Evolutionary conservation across 2,888 invertebrate genomes (phyloP).

Genomic region (Zhengitettix transpicula): DNA sequence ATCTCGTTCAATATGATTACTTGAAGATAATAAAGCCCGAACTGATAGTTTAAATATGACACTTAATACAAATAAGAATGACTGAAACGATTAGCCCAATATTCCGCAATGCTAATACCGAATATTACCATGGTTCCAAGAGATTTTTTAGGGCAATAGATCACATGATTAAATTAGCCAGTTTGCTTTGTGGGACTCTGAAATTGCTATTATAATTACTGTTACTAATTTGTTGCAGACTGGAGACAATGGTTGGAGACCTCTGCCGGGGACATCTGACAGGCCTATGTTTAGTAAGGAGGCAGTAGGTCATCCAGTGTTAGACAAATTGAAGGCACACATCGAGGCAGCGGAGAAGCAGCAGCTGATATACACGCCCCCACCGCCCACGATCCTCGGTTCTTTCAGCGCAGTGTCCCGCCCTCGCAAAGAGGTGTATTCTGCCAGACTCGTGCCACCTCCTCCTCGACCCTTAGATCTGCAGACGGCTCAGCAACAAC

Average conservation of each 20-base stretch:
- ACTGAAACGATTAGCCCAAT: no score
- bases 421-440: not conserved
- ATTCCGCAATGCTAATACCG: no score
- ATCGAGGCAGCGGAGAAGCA: conserved; percentile 7
- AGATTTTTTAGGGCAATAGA: no score
- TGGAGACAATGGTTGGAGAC: not conserved
- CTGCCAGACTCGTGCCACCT: conserved; percentile 7
- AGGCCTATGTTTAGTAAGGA: not conserved
- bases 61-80: no score
- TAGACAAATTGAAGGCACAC: conserved; percentile 8
- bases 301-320: conserved; percentile 7
- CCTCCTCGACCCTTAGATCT: not conserved
- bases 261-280: not conserved
- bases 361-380: not conserved
- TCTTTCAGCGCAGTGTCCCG: conserved; percentile 25
- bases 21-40: no score
- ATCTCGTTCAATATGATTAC: no score
- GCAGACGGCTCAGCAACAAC: not conserved
- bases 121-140: no score
- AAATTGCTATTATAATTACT: no score
- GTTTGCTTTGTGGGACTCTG: no score
- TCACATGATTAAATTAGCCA: no score
- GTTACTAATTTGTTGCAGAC: not conserved
- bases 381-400: conserved; percentile 24
- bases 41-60: no score